phyloP scores from a whole-genome alignment of 2,888 invertebrate genomes.

The Pollenia amentaria region DNA sequence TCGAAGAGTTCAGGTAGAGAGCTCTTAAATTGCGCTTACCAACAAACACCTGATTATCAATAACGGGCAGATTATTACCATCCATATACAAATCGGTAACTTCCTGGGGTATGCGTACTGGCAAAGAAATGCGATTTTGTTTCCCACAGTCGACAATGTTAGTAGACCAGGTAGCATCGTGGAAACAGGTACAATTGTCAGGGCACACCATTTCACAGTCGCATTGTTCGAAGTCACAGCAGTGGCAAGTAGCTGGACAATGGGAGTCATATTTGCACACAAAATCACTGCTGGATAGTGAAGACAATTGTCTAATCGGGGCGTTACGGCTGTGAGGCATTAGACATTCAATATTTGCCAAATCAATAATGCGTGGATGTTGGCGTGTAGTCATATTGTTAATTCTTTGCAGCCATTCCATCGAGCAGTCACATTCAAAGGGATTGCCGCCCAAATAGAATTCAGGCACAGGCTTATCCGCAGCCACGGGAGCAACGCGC shows the following conservation, averaged over 20 bases:
- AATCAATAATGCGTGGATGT: constrained; percentile 94
- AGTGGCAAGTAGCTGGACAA: constrained; percentile 97
- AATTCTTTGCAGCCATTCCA: constrained; percentile 97
- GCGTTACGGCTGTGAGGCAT: constrained; percentile 93
- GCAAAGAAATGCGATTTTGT: constrained; percentile 84
- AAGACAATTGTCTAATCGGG: constrained; percentile 90
- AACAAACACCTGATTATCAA: constrained; percentile 95
- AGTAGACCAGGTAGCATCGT: constrained; percentile 96
- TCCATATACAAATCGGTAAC: constrained; percentile 96
- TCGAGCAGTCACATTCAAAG: constrained; percentile 96
- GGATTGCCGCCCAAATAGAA: constrained; percentile 97
- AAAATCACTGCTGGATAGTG: constrained; percentile 93
- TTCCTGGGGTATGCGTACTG: constrained; percentile 95
- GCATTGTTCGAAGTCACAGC: constrained; percentile 98
- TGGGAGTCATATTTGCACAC: constrained; percentile 96
- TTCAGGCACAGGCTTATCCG: constrained; percentile 91
- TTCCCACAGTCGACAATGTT: constrained; percentile 96
- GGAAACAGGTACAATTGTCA: constrained; percentile 96
- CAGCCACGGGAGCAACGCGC: constrained; percentile 89
- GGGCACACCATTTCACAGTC: constrained; percentile 99
- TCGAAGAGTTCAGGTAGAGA: constrained; percentile 93
- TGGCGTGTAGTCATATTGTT: constrained; percentile 94
- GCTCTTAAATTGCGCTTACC: constrained; percentile 95
- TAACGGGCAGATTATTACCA: constrained; percentile 93
- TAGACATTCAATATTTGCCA: constrained; percentile 94